phyloP scores from a whole-genome alignment of 2,113 vertebrate species.

The Desmodus rotundus region DNA sequence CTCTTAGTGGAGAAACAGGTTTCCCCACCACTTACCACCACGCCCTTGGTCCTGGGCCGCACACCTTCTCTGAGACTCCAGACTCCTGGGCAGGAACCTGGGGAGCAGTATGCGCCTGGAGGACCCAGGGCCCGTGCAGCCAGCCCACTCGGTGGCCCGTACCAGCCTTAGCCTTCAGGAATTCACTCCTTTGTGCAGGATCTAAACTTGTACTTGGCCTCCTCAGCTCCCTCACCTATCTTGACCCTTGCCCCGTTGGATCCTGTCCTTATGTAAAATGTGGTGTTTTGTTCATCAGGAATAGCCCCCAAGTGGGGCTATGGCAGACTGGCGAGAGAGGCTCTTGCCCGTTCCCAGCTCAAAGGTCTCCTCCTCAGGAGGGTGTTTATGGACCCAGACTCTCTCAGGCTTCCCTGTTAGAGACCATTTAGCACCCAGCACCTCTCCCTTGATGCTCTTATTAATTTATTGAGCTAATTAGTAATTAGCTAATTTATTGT shows the following conservation, averaged over 20 bases:
- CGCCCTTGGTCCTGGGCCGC: not conserved
- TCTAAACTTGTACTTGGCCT: rapidly evolving
- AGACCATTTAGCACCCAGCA: not conserved
- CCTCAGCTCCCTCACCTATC: not conserved
- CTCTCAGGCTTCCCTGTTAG: not conserved
- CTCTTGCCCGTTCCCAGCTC: not conserved
- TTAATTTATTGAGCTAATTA: too few species aligned
- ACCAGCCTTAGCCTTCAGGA: not conserved
- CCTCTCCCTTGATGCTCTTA: not conserved
- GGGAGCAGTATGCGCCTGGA: rapidly evolving
- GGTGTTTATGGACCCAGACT: not conserved
- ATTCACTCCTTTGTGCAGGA: not conserved
- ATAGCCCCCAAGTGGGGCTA: too few species aligned
- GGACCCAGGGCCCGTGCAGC: not conserved
- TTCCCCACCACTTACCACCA: not conserved
- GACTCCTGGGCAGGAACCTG: not conserved
- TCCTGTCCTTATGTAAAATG: not conserved
- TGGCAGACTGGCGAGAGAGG: not conserved
- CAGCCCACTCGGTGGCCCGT: not conserved
- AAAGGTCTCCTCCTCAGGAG: not conserved
- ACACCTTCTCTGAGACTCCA: not conserved
- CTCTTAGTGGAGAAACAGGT: not conserved
- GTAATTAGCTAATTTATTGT: not conserved
- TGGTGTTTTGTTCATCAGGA: not conserved
- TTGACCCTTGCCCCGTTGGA: rapidly evolving